Evolutionary conservation across 2,888 invertebrate genomes (phyloP), one percentile per base, ranked within the genome.

Genomic region (Drosophila anomelani): DNA sequence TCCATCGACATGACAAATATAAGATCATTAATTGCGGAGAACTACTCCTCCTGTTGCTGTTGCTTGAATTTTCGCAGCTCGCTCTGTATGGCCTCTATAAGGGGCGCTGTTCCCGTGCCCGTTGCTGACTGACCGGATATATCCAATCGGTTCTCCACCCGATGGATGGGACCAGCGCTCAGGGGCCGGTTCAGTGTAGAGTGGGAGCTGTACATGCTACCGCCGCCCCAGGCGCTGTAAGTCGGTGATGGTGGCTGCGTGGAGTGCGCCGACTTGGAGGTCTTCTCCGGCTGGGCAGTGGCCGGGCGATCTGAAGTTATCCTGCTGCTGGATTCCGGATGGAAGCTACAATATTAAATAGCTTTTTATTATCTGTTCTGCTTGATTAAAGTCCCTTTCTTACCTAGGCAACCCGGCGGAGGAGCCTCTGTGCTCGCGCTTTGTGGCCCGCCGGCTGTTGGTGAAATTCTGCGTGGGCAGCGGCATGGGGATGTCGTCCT

Each of bases 41-140:
- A 4, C 51, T 53, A 53, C 51, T 53, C 36, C 49, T 66, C 81
- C 26, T 83, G 75, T n/a, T 79, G 71, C 51, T 91, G 90, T 20
- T 89, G 80, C 69, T 92, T 92, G 68, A 92, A 92, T 79, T 90
- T 92, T 81, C 90, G 90, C 60, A 93, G 70, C 69, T 97, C 97
- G 73, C 94, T 95, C 92, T 96, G 97, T 89, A 97, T 97, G 76
- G 97, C 96, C 49, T 96, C 95, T 82, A 97, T 97, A 32, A 97
- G 94, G 0, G 97, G 97, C 15, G 96, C 94, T 0, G 97, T 97
- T 0, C 97, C 97, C 0, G 97, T 96, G 93, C 88, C 5, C 57
- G 78, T 4, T 20, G 38, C 5, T 74, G 59, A 58, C 41, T 72
- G 32, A 10, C 79, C 34, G 76, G 93, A n/a, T n/a, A 43, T 13